These are phyloP conservation scores for Scaptodrosophila lebanonensis DNA, from an alignment of 1,140 invertebrate species.

Conservation along the genomic window DNA sequence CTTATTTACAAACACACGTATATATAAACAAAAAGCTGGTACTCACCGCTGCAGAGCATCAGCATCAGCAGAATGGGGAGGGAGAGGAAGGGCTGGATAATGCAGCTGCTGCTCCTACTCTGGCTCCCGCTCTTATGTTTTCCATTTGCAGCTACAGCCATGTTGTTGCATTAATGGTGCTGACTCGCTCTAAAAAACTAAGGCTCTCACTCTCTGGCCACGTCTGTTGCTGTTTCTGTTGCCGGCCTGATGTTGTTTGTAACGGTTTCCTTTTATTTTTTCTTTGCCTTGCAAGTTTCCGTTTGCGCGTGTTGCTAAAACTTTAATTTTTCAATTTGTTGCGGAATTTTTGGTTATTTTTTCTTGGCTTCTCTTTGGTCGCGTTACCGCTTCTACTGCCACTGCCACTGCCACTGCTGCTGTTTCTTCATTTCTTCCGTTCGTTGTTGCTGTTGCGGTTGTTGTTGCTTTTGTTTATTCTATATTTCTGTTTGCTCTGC, in stretches of 20 bases:
- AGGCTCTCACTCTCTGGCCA: not conserved
- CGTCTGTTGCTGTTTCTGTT: conserved; percentile 15
- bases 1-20: too few species aligned
- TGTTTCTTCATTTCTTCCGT: too few species aligned
- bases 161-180: conserved; percentile 45
- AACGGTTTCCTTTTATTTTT: conserved; percentile 33
- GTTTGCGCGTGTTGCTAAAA: conserved; percentile 36
- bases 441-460: conserved; percentile 10
- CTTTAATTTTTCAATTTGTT: conserved; percentile 74
- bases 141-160: conserved; percentile 42
- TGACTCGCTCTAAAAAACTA: not conserved
- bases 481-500: too few species aligned
- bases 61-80: conserved; percentile 12
- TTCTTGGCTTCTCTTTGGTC: conserved; percentile 36
- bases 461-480: conserved; percentile 28
- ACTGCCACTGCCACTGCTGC: too few species aligned
- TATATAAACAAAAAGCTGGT: too few species aligned
- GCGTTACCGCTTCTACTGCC: conserved; percentile 2
- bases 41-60: conserved; percentile 6
- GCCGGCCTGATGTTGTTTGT: conserved; percentile 28
- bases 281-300: too few species aligned
- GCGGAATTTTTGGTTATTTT: conserved; percentile 62
- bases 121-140: conserved; percentile 11
- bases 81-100: conserved; percentile 14
- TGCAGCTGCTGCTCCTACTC: conserved; percentile 6